A percentile compares a stretch with the other conserved stretches of the same genome.
phyloP scores from a whole-genome alignment of 2,888 invertebrate species.

The Bhutanitis thaidina region DNA sequence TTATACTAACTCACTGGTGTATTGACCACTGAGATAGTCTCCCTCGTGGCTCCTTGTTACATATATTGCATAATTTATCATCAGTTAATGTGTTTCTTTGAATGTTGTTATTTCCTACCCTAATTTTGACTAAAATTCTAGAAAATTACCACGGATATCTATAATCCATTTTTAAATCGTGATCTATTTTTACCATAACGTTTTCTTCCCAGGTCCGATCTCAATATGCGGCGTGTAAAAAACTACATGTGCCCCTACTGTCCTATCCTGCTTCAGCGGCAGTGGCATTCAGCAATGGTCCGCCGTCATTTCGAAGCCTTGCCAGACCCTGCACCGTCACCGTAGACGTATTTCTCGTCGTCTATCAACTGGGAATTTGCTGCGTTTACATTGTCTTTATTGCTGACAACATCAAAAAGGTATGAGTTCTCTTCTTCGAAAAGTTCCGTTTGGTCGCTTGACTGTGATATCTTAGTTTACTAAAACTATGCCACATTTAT shows the following conservation, averaged over 20 bases:
- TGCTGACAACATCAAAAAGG: conserved; percentile 88
- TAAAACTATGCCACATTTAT: too few species aligned
- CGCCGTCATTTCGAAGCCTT: conserved; percentile 80
- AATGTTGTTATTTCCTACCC: too few species aligned
- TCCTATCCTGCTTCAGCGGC: conserved; percentile 93
- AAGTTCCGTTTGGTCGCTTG: not conserved
- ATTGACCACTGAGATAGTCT: too few species aligned
- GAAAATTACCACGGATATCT: too few species aligned
- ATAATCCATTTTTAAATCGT: too few species aligned
- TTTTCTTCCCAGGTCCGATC: conserved; percentile 52
- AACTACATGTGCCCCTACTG: conserved; percentile 84
- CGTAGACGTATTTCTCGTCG: conserved; percentile 85
- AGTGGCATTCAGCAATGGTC: conserved; percentile 87
- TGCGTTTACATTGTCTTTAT: conserved; percentile 98
- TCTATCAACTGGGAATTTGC: conserved; percentile 95
- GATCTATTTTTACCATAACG: too few species aligned
- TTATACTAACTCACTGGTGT: too few species aligned
- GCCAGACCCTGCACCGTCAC: conserved; percentile 81
- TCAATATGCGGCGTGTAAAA: conserved; percentile 80
- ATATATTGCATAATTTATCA: too few species aligned
- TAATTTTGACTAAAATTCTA: too few species aligned
- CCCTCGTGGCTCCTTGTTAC: too few species aligned
- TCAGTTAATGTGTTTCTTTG: too few species aligned
- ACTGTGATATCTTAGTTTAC: too few species aligned
- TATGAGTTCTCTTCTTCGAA: conserved; percentile 37